Percentiles rank a stretch among this genome's conserved stretches.
phyloP scores from a whole-genome alignment of 1,140 invertebrate genomes.

The Zaprionus tsacasi region DNA sequence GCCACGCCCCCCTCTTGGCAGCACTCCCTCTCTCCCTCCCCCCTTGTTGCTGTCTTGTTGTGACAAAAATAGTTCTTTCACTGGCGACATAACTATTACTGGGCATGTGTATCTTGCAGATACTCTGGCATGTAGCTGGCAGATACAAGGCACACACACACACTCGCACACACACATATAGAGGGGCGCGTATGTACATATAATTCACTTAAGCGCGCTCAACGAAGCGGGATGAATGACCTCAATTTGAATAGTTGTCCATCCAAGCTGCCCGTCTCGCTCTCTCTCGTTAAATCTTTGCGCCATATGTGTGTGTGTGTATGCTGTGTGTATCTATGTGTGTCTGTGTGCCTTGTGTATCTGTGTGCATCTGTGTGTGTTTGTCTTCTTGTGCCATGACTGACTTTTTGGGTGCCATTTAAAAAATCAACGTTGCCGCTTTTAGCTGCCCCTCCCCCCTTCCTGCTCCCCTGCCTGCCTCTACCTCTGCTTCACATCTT shows the following conservation, averaged over 20 bases:
- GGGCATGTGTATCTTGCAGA: neutral
- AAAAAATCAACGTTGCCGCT: constrained; percentile 70
- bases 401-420: constrained; percentile 75
- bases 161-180: neutral
- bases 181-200: constrained; percentile 39
- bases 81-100: constrained; percentile 40
- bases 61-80: constrained; percentile 31
- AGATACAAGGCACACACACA: constrained; percentile 22
- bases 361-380: constrained; percentile 25
- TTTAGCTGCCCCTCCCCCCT: constrained; percentile 28
- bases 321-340: neutral
- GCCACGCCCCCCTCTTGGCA: neutral
- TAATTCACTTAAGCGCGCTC: constrained; percentile 81
- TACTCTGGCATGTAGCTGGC: constrained; percentile 22
- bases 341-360: constrained; percentile 15
- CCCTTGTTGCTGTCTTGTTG: neutral
- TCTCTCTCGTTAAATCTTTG: neutral
- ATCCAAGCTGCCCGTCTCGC: constrained; percentile 28
- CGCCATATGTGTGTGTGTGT: constrained; percentile 1
- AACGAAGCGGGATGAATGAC: constrained; percentile 84
- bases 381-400: constrained; percentile 44
- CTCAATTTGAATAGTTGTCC: constrained; percentile 83
- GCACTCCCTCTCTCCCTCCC: neutral
- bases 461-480: neutral
- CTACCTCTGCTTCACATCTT: neutral